Conservation (phyloP, 2,888 invertebrate species). For the Nomada fabriciana region DNA sequence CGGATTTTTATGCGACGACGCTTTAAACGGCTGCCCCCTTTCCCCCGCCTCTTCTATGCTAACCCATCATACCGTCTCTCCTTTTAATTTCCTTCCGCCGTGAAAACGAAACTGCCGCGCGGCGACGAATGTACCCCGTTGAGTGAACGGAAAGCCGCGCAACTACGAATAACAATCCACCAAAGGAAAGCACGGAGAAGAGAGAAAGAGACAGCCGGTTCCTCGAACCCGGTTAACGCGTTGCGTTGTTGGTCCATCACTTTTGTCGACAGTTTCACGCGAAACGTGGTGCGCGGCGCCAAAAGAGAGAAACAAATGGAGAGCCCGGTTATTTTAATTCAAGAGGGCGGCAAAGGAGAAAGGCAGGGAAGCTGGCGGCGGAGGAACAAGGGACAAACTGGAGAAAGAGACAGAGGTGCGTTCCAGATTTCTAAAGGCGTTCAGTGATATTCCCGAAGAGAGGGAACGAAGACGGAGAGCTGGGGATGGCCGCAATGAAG, state of each 20-base stretch:
- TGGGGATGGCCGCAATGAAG: conserved; percentile 75
- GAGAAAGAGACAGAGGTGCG: conserved; percentile 49
- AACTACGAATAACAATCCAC: conserved; percentile 5
- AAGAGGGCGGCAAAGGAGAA: conserved; percentile 7
- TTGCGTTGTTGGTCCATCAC: conserved; percentile 18
- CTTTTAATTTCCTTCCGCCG: conserved; percentile 31
- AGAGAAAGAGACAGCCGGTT: conserved; percentile 10
- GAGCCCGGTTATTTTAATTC: conserved; percentile 38
- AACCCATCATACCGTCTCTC: conserved; percentile 7
- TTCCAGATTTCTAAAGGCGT: conserved; percentile 74
- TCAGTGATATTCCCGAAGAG: conserved; percentile 75
- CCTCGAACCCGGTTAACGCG: conserved; percentile 59
- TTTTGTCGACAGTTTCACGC: conserved; percentile 10
- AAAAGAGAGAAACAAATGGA: background rate
- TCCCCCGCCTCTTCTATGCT: too few species aligned
- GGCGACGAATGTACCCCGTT: conserved; percentile 17
- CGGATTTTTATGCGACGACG: conserved; percentile 48
- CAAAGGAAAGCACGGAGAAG: background rate
- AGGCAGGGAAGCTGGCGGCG: background rate
- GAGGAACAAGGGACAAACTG: conserved; percentile 1
- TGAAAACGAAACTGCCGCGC: conserved; percentile 37
- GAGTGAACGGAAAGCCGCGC: conserved; percentile 16
- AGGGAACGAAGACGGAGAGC: conserved; percentile 67
- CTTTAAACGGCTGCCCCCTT: conserved; percentile 23
- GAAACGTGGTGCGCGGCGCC: background rate